Evolutionary conservation across 2,888 invertebrate genomes (phyloP), one percentile per base, ranked within the genome.

Genomic region (Leucania comma): DNA sequence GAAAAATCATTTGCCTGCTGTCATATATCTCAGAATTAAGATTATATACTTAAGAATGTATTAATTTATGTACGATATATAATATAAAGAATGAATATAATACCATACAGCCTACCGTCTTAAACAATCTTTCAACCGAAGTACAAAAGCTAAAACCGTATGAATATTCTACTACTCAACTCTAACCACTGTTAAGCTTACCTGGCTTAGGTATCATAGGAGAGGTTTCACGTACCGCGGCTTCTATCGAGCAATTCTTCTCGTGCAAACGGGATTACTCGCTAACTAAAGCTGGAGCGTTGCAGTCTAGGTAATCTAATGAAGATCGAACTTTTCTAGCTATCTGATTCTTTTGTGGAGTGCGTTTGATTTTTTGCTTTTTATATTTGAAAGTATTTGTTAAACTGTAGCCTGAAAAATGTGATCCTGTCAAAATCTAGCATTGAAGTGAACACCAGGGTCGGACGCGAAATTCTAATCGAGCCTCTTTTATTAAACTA

Each of bases 291-390:
- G 35, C 57, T 17, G 17, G 17, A 58, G 22, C 56, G 17, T 22
- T n/a, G n/a, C 9, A 22, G 35, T 58, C 35, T 22, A 17, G 9
- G 35, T 57, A 57, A 57, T 57, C 35, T 35, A 58, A 58, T 35
- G 35, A 22, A 58, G 58, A 58, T 58, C 17, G 35, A 58, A 17
- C 58, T 58, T 38, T 35, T 58, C 35, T 22, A 57, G 57, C 22
- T n/a, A 32, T n/a, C 29, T 17, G 32, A 17, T 58, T 58, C 22
- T 38, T 35, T 32, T 9, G 35, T 17, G 14, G 9, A 17, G 35
- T 35, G 17, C 35, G 17, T 22, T 29, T 10, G 20, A 29, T 54
- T 54, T 53, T 29, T 29, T n/a, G 29, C 20, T 42, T 14, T 42
- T 42, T 42, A 17, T 42, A 42, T 42, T 20, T 42, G 5, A 17